Conservation (phyloP, 2,797 vertebrate species). For the Poecile montanus region DNA sequence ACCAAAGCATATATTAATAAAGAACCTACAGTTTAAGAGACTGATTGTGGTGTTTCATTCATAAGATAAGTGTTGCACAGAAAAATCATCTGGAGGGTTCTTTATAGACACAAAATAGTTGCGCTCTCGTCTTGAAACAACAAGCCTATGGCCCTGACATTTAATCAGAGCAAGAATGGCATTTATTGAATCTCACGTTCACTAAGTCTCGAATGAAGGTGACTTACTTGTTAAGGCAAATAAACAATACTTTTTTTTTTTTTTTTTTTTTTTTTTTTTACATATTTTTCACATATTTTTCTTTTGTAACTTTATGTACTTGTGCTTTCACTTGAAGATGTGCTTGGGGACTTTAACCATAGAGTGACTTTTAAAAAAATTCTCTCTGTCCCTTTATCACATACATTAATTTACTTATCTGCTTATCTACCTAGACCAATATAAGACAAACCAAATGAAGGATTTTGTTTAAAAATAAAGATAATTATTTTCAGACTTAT, state of each 20-base stretch:
- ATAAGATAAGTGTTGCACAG: neutral
- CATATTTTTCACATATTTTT: neutral
- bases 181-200: constrained; percentile 61
- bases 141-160: constrained; percentile 55
- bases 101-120: constrained; percentile 57
- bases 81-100: constrained; percentile 50
- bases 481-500: neutral
- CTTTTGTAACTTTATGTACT: neutral
- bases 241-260: constrained; percentile 28
- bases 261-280: too few relatives aligned
- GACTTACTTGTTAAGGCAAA: neutral
- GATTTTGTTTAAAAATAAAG: neutral
- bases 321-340: neutral
- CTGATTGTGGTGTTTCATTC: neutral
- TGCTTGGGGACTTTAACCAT: neutral
- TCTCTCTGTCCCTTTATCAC: neutral
- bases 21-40: neutral
- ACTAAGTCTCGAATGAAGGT: constrained; percentile 26
- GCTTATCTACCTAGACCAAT: neutral
- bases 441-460: neutral
- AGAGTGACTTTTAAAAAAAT: neutral
- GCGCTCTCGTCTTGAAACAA: constrained; percentile 58
- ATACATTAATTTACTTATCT: neutral
- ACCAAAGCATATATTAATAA: neutral
- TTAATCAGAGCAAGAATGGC: constrained; percentile 66